Base-by-base conservation (phyloP, 2,797 vertebrate species). In the Avahi laniger region DNA sequence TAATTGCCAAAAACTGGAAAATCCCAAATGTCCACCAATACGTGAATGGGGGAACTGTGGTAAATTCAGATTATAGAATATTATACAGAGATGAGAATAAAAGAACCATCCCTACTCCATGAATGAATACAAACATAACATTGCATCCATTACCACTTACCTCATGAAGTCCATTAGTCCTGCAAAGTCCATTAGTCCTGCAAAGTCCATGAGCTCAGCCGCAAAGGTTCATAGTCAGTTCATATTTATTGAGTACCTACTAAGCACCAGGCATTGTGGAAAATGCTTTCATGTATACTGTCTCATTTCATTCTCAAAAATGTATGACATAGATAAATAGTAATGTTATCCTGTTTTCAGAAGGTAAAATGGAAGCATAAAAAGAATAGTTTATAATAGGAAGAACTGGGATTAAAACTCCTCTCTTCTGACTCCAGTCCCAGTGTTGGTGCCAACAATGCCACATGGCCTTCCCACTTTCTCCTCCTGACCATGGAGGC, bases 241-340 rank as follows among this genome's bases (percentile, higher is more conserved):
- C 38, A 22, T 65, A 69, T 70, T 87, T 91, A 86, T 28, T 24
- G 6, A 83, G 12, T 65, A 69, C 5, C 14, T 35, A 50, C 50
- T 26, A 30, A 22, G 28, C 33, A 22, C 82, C 5, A 48, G 50
- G 20, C 38, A 41, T 89, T 79, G 4, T 73, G 41, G 50, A 67
- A 90, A 85, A 52, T 82, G 69, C 12, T 91, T 94, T 91, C 30
- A 54, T 17, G 24, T 20, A 50, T 43, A 30, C 57, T 22, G 14
- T 84, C 57, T 93, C 41, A 85, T 91, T 88, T 75, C 65, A 81
- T 59, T 86, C 79, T 95, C 38, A 94, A 69, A 86, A 13, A 72
- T 48, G 59, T 86, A 30, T 63, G 61, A 94, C 88, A 4, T 35
- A 80, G 30, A 14, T 43, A 86, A 50, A 30, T 24, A 41, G 22